A percentile compares a stretch with the other conserved stretches of the same genome.
Conservation (phyloP, 2,888 invertebrate genomes). For the Rapana venosa region DNA sequence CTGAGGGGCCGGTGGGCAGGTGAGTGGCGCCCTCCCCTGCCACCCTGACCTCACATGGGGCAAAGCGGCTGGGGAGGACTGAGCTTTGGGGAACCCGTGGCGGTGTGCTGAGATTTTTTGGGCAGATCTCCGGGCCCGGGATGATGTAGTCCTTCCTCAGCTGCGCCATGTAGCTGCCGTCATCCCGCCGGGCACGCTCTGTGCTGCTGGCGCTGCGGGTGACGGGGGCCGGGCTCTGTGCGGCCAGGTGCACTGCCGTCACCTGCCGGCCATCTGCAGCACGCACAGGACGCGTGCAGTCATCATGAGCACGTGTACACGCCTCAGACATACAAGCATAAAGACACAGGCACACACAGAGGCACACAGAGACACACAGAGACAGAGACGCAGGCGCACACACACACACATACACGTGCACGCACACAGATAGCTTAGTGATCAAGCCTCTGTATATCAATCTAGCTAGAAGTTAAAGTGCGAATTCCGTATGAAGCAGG, state of each 20-base stretch:
- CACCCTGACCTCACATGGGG: not conserved
- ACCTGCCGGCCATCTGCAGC: too few relatives aligned
- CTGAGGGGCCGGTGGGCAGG: not conserved
- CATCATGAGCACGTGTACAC: not conserved
- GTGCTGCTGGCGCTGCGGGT: slow-evolving; percentile 30
- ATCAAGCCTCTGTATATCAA: too few relatives aligned
- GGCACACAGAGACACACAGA: too few relatives aligned
- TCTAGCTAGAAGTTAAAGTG: too few relatives aligned
- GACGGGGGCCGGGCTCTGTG: slow-evolving; percentile 36
- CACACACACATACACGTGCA: too few relatives aligned
- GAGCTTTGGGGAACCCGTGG: not conserved
- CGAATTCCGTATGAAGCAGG: too few relatives aligned
- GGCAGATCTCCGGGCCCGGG: slow-evolving; percentile 57
- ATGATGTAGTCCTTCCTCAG: slow-evolving; percentile 62
- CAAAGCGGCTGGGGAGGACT: not conserved
- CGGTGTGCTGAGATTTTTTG: not conserved
- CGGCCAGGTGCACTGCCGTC: too few relatives aligned
- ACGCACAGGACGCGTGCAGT: too few relatives aligned
- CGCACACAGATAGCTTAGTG: too few relatives aligned
- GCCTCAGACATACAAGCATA: not conserved
- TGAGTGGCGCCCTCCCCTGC: not conserved
- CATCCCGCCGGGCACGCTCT: slow-evolving; percentile 43
- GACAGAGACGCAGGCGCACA: too few relatives aligned
- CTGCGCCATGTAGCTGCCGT: slow-evolving; percentile 59
- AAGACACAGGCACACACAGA: too few relatives aligned